phyloP scores from a whole-genome alignment of 2,113 vertebrate species.

The Peucedramus taeniatus region DNA sequence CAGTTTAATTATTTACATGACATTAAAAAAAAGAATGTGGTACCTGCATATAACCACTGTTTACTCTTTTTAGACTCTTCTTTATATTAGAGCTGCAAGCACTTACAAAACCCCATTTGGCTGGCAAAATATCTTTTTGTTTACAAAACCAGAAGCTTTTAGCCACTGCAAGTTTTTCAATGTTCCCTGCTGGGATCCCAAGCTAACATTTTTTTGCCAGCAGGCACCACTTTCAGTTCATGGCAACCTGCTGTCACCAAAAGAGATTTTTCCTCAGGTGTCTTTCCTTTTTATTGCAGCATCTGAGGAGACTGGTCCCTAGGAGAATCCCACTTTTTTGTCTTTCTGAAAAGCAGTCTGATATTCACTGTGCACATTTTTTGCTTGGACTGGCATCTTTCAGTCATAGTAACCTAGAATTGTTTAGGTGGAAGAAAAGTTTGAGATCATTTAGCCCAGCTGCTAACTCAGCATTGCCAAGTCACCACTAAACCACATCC shows the following conservation, averaged over 20 bases:
- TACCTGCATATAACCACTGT: conserved; percentile 53
- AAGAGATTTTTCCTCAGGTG: conserved; percentile 33
- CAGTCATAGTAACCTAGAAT: not conserved
- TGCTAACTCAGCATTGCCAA: not conserved
- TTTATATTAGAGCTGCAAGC: conserved; percentile 29
- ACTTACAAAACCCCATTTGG: conserved; percentile 38
- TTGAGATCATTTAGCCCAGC: not conserved
- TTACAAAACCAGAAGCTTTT: conserved; percentile 47
- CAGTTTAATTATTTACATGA: conserved; percentile 69
- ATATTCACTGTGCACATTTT: not conserved
- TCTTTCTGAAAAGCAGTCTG: not conserved
- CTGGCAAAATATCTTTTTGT: conserved; percentile 28
- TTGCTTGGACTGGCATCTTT: not conserved
- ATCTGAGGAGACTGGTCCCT: not conserved
- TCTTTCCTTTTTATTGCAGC: not conserved
- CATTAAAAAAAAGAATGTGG: conserved; percentile 36
- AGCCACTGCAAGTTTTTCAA: not conserved
- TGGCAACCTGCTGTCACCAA: conserved; percentile 28
- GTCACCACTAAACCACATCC: not conserved
- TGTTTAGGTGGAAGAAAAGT: not conserved
- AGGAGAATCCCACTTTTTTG: not conserved
- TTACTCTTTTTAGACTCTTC: conserved; percentile 52
- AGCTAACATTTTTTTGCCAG: conserved; percentile 43
- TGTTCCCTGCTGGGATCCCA: conserved; percentile 33
- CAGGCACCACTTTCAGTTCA: conserved; percentile 21